phyloP scores from a whole-genome alignment of 1,140 invertebrate species.

The Trichonephila clavata region DNA sequence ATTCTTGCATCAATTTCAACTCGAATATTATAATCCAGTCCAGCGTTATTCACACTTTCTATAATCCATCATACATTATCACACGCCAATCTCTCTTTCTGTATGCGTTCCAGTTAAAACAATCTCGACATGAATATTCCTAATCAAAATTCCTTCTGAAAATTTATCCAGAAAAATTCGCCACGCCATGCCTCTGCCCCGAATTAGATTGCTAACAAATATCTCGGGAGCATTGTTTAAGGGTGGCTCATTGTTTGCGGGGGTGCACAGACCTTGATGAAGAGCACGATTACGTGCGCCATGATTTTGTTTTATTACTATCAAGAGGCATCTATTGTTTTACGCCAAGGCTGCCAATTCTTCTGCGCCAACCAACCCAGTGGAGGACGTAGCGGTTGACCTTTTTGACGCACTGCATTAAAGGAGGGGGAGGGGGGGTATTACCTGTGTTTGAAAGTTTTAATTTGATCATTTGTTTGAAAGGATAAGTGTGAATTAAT shows the following conservation, averaged over 20 bases:
- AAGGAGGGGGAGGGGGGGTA: too few species aligned
- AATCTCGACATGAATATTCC: too few species aligned
- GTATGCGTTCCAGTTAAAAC: too few species aligned
- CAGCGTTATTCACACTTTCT: too few species aligned
- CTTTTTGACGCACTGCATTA: background rate
- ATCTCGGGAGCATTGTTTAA: background rate
- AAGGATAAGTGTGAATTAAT: too few species aligned
- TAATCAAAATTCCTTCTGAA: too few species aligned
- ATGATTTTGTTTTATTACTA: background rate
- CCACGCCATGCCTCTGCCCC: background rate
- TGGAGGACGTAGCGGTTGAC: background rate
- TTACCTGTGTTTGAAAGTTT: background rate
- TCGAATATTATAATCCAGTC: too few species aligned
- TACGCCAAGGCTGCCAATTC: constrained; percentile 13
- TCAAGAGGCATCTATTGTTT: background rate
- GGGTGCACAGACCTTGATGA: constrained; percentile 21
- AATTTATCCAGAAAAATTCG: too few species aligned
- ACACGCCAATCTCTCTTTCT: too few species aligned
- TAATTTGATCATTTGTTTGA: background rate
- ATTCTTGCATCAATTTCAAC: too few species aligned
- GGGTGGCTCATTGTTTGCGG: constrained; percentile 8
- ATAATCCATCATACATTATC: too few species aligned
- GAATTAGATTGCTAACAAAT: background rate
- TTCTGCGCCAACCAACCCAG: constrained; percentile 18
- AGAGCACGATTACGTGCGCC: constrained; percentile 31